phyloP scores from a whole-genome alignment of 2,113 vertebrate genomes.

The Poeciliopsis turrubarensis region DNA sequence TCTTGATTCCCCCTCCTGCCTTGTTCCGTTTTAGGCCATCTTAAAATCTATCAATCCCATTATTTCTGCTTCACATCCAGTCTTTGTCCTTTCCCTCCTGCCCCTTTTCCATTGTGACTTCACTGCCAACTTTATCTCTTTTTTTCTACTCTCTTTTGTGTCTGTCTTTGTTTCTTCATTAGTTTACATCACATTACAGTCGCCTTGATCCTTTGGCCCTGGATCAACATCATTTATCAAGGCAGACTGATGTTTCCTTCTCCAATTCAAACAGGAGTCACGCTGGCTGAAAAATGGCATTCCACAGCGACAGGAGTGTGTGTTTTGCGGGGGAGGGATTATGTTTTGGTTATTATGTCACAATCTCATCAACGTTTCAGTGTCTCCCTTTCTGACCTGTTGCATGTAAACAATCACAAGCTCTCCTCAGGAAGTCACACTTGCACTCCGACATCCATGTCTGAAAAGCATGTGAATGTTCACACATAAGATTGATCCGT shows the following conservation, averaged over 20 bases:
- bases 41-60: conserved; percentile 54
- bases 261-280: conserved; percentile 77
- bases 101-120: background rate
- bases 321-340: background rate
- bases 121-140: conserved; percentile 17
- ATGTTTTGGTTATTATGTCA: conserved; percentile 59
- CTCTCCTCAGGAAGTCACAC: conserved; percentile 28
- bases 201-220: conserved; percentile 70
- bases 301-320: conserved; percentile 41
- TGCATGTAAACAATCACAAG: conserved; percentile 47
- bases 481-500: background rate
- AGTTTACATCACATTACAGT: conserved; percentile 73
- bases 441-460: background rate
- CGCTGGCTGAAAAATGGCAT: conserved; percentile 72
- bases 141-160: conserved; percentile 23
- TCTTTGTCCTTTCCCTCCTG: background rate
- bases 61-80: conserved; percentile 46
- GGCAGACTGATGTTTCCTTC: conserved; percentile 63
- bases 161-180: conserved; percentile 64
- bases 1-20: conserved; percentile 52
- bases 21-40: conserved; percentile 27
- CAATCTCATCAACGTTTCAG: conserved; percentile 50
- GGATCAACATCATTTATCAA: conserved; percentile 75
- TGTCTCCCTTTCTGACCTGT: conserved; percentile 57
- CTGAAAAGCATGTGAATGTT: background rate